Evolutionary conservation across 2,888 invertebrate genomes (phyloP).

Genomic region (Erebia palarica): DNA sequence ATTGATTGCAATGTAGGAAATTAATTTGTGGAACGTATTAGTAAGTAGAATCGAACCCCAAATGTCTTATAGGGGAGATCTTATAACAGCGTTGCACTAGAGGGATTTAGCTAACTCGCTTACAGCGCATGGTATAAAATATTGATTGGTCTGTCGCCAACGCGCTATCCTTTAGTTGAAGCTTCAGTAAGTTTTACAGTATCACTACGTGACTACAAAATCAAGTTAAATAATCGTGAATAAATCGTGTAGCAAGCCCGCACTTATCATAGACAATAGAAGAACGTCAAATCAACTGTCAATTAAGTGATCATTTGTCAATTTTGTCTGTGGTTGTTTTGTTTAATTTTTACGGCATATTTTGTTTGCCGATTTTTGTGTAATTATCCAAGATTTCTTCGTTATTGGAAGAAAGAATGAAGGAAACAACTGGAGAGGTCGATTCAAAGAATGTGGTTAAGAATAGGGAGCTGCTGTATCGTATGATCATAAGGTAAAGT

Average conservation of each 20-base stretch:
- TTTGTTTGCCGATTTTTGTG: conserved; percentile 42
- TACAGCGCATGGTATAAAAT: conserved; percentile 50
- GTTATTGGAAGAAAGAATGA: conserved; percentile 55
- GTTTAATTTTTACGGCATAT: conserved; percentile 20
- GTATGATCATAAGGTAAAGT: conserved; percentile 92
- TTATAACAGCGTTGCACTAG: neutral
- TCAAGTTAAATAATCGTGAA: conserved; percentile 5
- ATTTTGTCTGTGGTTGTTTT: conserved; percentile 11
- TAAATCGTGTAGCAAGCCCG: conserved; percentile 9
- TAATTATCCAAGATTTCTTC: conserved; percentile 27
- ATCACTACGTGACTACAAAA: neutral
- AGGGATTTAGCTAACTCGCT: neutral
- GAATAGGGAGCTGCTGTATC: conserved; percentile 93
- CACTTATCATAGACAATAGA: neutral
- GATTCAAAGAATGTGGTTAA: conserved; percentile 92
- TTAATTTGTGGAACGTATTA: no score
- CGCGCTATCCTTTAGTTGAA: neutral
- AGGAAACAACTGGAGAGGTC: conserved; percentile 61
- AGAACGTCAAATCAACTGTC: neutral
- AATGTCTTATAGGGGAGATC: neutral
- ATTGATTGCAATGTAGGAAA: no score
- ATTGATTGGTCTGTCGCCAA: conserved; percentile 47
- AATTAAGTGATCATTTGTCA: neutral
- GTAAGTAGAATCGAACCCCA: neutral
- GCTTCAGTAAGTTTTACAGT: neutral